Conservation (phyloP, 2,113 vertebrate species). For the Isichthys henryi region DNA sequence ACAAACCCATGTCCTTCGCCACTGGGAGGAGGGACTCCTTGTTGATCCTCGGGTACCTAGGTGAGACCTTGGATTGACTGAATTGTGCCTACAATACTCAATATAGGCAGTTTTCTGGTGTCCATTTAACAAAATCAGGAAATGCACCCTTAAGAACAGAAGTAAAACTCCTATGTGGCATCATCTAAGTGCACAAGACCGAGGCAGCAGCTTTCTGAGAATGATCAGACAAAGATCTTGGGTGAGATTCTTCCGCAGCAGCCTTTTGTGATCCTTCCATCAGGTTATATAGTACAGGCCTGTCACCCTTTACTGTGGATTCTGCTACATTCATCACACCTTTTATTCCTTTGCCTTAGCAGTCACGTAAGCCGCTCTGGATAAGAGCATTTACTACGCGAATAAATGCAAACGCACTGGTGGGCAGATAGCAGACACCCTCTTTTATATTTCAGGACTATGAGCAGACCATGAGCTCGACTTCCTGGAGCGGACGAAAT, state of each 20-base stretch:
- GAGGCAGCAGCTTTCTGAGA: background rate
- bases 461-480: background rate
- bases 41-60: slow-evolving; percentile 90
- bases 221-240: background rate
- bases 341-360: background rate
- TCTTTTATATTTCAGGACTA: background rate
- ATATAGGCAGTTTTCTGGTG: background rate
- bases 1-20: slow-evolving; percentile 71
- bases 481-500: background rate
- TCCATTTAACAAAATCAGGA: background rate
- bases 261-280: background rate
- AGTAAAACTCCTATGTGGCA: background rate
- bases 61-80: background rate
- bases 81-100: background rate
- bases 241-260: background rate
- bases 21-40: slow-evolving; percentile 91
- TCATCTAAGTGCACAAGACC: background rate
- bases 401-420: background rate
- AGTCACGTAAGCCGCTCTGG: background rate
- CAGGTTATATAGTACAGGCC: background rate
- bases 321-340: background rate
- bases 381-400: background rate
- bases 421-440: background rate
- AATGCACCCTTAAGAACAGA: background rate
- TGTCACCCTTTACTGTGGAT: background rate